A percentile compares a stretch with the other conserved stretches of the same genome.
These are phyloP conservation scores for Polydrusus cervinus DNA, from an alignment of 2,888 invertebrate species.

Conservation along the genomic window DNA sequence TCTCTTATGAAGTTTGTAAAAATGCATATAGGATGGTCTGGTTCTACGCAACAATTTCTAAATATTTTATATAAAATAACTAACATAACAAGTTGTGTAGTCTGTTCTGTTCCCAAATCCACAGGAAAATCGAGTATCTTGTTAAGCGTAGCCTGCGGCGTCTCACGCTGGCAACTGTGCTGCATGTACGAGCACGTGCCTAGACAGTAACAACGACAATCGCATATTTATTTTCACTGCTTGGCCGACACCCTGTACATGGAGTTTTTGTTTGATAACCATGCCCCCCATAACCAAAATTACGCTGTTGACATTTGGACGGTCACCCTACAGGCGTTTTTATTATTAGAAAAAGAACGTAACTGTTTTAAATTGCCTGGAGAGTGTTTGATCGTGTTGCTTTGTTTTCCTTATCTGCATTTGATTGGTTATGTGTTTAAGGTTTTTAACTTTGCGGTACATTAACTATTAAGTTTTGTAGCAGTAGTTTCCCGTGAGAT, in stretches of 20 bases:
- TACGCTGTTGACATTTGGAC: constrained; percentile 23
- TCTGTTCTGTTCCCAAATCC: constrained; percentile 24
- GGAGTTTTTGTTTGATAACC: constrained; percentile 39
- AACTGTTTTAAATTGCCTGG: constrained; percentile 31
- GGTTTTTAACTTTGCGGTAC: constrained; percentile 33
- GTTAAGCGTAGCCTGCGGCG: constrained; percentile 63
- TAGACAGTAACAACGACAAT: constrained; percentile 57
- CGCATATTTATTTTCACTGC: constrained; percentile 41
- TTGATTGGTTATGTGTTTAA: constrained; percentile 38
- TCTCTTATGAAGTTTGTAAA: too few relatives aligned
- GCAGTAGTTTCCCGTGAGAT: constrained; percentile 5
- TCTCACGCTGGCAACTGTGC: constrained; percentile 61
- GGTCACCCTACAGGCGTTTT: constrained; percentile 38
- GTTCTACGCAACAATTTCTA: too few relatives aligned
- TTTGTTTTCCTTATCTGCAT: constrained; percentile 30
- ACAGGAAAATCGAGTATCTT: constrained; percentile 61
- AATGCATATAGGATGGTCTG: too few relatives aligned
- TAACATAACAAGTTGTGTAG: constrained; percentile 4
- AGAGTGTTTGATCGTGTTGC: constrained; percentile 26
- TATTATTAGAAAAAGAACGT: constrained; percentile 29
- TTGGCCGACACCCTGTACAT: constrained; percentile 36
- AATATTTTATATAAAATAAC: too few relatives aligned
- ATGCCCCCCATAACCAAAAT: constrained; percentile 42
- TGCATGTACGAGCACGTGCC: constrained; percentile 66
- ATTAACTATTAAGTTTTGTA: background rate